Conservation (phyloP, 2,888 invertebrate species). For the Desoria tigrina region DNA sequence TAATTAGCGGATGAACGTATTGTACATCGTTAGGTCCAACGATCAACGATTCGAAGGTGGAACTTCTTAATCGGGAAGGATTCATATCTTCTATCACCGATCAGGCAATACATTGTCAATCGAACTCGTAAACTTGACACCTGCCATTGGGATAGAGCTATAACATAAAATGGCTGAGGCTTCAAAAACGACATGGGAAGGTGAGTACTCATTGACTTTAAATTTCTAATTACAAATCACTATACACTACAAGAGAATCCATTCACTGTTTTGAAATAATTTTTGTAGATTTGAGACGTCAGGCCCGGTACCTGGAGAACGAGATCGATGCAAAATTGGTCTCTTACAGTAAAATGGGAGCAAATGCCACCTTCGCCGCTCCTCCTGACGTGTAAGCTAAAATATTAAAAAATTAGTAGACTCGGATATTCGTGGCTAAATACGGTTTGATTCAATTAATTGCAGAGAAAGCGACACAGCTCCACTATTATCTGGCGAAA, state of each 20-base stretch:
- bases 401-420: not conserved
- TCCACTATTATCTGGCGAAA: conserved; percentile 78
- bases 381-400: conserved; percentile 34
- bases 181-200: conserved; percentile 24
- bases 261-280: too few species aligned
- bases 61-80: too few species aligned
- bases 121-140: too few species aligned
- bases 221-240: too few species aligned
- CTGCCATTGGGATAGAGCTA: too few species aligned
- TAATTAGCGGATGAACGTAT: too few species aligned
- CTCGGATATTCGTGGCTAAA: not conserved
- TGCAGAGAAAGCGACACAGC: conserved; percentile 69
- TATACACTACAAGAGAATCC: too few species aligned
- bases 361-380: conserved; percentile 55
- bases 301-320: conserved; percentile 90
- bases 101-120: too few species aligned
- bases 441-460: conserved; percentile 20
- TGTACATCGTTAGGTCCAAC: too few species aligned
- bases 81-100: too few species aligned
- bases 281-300: conserved; percentile 85
- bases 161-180: not conserved
- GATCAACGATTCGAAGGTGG: too few species aligned
- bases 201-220: conserved; percentile 10
- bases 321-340: conserved; percentile 95
- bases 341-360: conserved; percentile 90